A percentile compares a stretch with the other conserved stretches of the same genome.
Conservation (phyloP, 2,113 vertebrate genomes). For the Candoia aspera region DNA sequence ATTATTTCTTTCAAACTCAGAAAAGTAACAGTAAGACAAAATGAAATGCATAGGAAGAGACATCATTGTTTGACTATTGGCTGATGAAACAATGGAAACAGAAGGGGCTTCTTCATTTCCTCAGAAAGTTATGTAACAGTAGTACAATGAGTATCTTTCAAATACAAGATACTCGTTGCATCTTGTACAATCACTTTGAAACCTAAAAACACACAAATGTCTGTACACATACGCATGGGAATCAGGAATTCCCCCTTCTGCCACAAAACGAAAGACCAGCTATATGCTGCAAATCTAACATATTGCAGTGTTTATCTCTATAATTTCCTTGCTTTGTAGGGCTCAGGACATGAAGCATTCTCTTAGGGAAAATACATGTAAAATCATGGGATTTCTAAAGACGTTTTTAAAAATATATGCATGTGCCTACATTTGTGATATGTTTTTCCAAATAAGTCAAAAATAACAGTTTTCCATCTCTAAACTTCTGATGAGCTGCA, state of each 20-base stretch:
- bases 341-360: not conserved
- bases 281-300: not conserved
- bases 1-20: conserved; percentile 16
- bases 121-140: not conserved
- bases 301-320: not conserved
- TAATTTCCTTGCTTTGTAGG: not conserved
- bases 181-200: not conserved
- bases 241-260: not conserved
- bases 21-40: not conserved
- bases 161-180: not conserved
- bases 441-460: not conserved
- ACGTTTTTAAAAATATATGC: not conserved
- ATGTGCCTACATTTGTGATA: not conserved
- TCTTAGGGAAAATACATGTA: not conserved
- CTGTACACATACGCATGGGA: not conserved
- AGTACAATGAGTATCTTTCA: not conserved
- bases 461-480: not conserved
- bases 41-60: conserved; percentile 21
- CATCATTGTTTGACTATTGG: conserved; percentile 8
- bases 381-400: not conserved
- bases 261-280: not conserved
- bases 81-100: conserved; percentile 25
- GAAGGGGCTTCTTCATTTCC: not conserved
- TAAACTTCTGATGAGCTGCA: not conserved
- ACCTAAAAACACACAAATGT: not conserved